Evolutionary conservation across 2,888 invertebrate genomes (phyloP), one percentile per base, ranked within the genome.

Genomic region (Camptogramma bilineatum): DNA sequence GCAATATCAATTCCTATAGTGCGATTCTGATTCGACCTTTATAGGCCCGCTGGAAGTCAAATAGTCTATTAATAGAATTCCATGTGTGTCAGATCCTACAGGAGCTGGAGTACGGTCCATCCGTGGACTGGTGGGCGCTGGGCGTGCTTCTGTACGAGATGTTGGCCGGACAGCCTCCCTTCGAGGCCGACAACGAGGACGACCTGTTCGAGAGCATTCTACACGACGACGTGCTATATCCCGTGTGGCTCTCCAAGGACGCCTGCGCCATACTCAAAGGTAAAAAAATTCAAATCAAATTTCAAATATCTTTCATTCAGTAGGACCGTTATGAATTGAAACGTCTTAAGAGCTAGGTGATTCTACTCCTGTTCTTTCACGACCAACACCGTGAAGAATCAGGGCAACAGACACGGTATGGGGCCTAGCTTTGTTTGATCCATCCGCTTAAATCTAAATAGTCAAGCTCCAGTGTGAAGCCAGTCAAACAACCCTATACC

Each of bases 131-230:
- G 97, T 99, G 99, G 99, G 99, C 99, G 69, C 94, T 99, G 72
- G 99, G 99, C 56, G 99, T 99, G 65, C 95, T 99, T 51, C 97
- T 99, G 97, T 99, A 99, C 91, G 99, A 99, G 95, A 99, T 99
- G 99, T 97, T 99, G 97, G 99, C 99, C 0, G 99, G 99, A 0
- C 99, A 99, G 90, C 99, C 99, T 64, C 99, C 99, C 13, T 99
- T 99, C 92, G 99, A 99, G 94, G 99, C 99, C 4, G 99, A 99
- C 93, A 99, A 99, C 93, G 99, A 99, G 92, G 99, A 99, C 89
- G 99, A 99, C 89, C 94, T 99, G 68, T 99, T 99, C 93, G 99
- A 99, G 93, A 98, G 98, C 72, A 99, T 99, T 84, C 95, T 99
- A 78, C 98, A 98, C 86, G 99, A 99, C 86, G 99, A 99, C 90